Percentiles rank a stretch among this genome's conserved stretches.
Conservation (phyloP, 2,113 vertebrate genomes). For the Hyla sarda region DNA sequence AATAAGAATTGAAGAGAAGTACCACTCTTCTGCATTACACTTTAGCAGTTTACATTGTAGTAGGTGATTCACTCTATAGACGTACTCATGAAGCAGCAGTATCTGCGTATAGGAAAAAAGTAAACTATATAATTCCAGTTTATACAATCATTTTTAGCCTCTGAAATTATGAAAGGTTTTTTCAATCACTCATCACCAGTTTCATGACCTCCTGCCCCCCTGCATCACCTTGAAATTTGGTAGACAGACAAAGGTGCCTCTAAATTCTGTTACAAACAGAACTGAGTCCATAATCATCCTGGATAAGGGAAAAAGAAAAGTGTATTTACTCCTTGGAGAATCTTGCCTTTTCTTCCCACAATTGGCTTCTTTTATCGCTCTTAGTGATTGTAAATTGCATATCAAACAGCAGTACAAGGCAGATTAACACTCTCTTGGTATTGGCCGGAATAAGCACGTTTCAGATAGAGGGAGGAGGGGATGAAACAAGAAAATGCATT, state of each 20-base stretch:
- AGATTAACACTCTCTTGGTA: conserved; percentile 58
- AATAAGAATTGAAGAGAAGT: too few species aligned
- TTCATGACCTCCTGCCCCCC: not conserved
- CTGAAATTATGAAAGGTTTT: not conserved
- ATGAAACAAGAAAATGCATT: conserved; percentile 57
- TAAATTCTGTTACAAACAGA: conserved; percentile 38
- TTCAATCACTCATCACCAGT: not conserved
- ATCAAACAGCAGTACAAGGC: conserved; percentile 59
- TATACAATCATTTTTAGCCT: not conserved
- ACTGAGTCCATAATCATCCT: conserved; percentile 40
- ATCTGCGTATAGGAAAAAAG: not conserved
- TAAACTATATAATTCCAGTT: not conserved
- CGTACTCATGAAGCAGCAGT: not conserved
- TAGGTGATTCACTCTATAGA: too few species aligned
- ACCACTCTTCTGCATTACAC: too few species aligned
- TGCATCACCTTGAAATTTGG: not conserved
- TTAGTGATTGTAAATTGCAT: conserved; percentile 57
- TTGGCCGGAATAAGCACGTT: conserved; percentile 55
- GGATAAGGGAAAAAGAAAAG: conserved; percentile 37
- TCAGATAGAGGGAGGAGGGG: conserved; percentile 54
- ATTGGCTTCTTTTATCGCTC: conserved; percentile 53
- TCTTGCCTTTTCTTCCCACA: conserved; percentile 48
- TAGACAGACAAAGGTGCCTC: not conserved
- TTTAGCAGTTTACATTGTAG: too few species aligned
- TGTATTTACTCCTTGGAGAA: conserved; percentile 46